Percentiles rank a stretch among this genome's conserved stretches.
These are phyloP conservation scores for Drosophila barbarae DNA, from an alignment of 2,888 invertebrate species.

Conservation along the genomic window DNA sequence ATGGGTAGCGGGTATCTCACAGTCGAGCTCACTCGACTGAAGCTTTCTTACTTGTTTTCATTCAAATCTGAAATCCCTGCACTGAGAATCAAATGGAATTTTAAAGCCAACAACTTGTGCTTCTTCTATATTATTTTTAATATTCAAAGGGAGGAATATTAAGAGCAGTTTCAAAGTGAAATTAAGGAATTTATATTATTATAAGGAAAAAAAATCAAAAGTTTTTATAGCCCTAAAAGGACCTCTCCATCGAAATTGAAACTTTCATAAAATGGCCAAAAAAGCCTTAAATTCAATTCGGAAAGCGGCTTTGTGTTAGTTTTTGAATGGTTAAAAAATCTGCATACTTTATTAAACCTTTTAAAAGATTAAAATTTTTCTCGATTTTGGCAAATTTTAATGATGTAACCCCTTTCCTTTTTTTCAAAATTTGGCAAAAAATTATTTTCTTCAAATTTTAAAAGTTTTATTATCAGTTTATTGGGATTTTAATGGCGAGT, in stretches of 20 bases:
- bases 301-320: background rate
- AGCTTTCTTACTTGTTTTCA: no score
- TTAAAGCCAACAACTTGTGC: background rate
- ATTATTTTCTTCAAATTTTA: background rate
- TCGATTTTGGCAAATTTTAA: background rate
- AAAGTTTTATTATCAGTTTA: background rate
- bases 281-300: background rate
- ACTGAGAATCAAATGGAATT: background rate
- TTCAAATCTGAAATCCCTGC: background rate
- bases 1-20: no score
- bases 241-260: background rate
- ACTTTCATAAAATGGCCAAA: background rate
- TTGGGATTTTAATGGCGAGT: background rate
- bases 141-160: background rate
- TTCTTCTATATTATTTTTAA: background rate
- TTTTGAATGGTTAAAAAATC: background rate
- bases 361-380: background rate
- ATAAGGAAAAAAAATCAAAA: no score
- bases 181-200: no score
- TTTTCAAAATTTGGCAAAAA: background rate
- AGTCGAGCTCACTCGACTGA: no score
- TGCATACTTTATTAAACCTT: background rate
- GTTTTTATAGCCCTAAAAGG: no score
- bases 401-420: background rate
- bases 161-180: fast-evolving